Percentiles rank a stretch among this genome's conserved stretches.
Conservation (phyloP, 2,888 invertebrate genomes). For the Mythimna albipuncta region DNA sequence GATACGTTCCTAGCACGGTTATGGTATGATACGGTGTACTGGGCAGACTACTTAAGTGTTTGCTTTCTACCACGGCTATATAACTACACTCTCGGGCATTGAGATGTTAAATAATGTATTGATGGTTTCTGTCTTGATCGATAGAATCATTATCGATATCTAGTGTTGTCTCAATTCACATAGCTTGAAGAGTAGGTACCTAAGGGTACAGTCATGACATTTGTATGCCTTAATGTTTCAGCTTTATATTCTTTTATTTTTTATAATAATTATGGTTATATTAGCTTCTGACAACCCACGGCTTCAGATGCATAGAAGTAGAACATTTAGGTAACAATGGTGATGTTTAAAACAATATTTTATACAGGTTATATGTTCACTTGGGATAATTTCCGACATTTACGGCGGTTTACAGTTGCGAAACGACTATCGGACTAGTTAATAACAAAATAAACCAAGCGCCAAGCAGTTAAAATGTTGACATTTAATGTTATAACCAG, state of each 20-base stretch:
- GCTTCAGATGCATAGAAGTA: too few relatives aligned
- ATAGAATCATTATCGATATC: constrained; percentile 12
- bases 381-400: background rate
- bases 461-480: background rate
- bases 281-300: too few relatives aligned
- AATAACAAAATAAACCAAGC: constrained; percentile 1
- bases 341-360: background rate
- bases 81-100: constrained; percentile 41
- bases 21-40: too few relatives aligned
- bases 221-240: too few relatives aligned
- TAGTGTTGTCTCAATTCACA: background rate
- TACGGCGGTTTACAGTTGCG: background rate
- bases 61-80: background rate
- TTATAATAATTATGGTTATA: too few relatives aligned
- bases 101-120: constrained; percentile 47
- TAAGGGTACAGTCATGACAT: too few relatives aligned
- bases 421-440: background rate
- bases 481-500: background rate
- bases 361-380: background rate
- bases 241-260: too few relatives aligned
- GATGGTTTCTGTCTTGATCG: constrained; percentile 29
- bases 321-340: too few relatives aligned
- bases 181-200: background rate
- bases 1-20: too few relatives aligned
- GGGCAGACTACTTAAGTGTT: constrained; percentile 8